Conservation (phyloP, 2,113 vertebrate genomes). For the Bubo blakistoni region DNA sequence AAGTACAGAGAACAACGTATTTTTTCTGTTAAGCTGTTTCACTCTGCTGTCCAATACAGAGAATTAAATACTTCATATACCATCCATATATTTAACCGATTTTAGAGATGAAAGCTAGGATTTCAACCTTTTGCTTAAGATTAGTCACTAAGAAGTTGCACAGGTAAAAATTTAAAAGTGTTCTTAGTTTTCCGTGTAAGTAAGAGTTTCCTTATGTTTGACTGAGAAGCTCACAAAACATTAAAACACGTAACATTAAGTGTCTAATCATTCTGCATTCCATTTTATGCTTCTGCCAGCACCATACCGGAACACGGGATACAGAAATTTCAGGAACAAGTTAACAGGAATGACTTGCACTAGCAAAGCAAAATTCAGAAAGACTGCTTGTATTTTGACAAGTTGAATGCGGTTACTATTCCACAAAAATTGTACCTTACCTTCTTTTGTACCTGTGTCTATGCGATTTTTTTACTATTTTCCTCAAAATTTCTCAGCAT, state of each 20-base stretch:
- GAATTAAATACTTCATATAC: not conserved
- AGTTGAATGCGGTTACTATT: not conserved
- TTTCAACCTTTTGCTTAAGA: not conserved
- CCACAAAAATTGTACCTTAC: not conserved
- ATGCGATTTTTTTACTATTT: not conserved
- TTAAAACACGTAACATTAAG: not conserved
- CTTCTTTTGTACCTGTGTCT: not conserved
- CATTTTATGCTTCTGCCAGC: not conserved
- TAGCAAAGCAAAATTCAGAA: not conserved
- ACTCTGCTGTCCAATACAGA: not conserved
- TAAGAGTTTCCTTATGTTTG: not conserved
- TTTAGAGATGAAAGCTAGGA: not conserved
- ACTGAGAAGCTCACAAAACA: not conserved
- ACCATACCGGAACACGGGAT: not conserved
- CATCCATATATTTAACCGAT: not conserved
- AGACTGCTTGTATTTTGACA: not conserved
- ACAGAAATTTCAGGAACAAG: not conserved
- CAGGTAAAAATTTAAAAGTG: not conserved
- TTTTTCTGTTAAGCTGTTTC: not conserved
- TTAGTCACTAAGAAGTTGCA: not conserved
- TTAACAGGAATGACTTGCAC: not conserved
- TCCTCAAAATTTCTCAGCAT: not conserved
- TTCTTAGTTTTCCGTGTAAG: not conserved
- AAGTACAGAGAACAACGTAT: not conserved
- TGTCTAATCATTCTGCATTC: not conserved